Base-by-base conservation (phyloP, 2,113 vertebrate species). In the Paraplagusia blochii region DNA sequence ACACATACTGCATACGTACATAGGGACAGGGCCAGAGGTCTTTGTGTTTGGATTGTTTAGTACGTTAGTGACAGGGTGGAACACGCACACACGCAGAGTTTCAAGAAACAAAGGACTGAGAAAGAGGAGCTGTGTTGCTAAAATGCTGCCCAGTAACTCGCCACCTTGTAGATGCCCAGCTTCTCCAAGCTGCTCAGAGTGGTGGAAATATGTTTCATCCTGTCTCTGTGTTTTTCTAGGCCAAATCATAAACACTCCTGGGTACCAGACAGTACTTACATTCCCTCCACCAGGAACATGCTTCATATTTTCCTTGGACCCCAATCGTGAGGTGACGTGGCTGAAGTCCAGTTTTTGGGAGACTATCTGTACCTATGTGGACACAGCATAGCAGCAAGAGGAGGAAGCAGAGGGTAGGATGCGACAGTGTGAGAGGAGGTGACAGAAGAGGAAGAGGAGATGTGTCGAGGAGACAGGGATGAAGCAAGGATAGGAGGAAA, bases 261-360 rank as follows among this genome's bases (percentile, higher is more conserved):
- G 66, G 42, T 29, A 29, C 72, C 66, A 36, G 68, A 19, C 83
- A 50, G 90, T 97, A 98, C 96, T 98, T 94, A 99, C 96, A 90
- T 98, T 97, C 91, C 97, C 97, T 91, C 97, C 96, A 91, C 97
- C 96, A 91, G 97, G 95, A 89, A 97, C 92, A 92, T 99, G 96
- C 93, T 98, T 98, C 89, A 98, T 94, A 94, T 99, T 99, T 90
- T 98, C 97, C 95, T 98, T 98, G 91, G 97, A 99, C 82, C 97
- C 97, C 92, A 96, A 97, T 91, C 97, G 97, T 83, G 96, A 97
- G 67, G 94, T 92, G 89, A 98, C 88, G 84, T 99, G 96, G 93
- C 95, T 98, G 95, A 97, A 99, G 94, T 94, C 97, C 90, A 93
- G 87, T 90, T 97, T 99, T 95, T 97, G 95, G 92, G 92, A 95